These are phyloP conservation scores for Crematogaster levior DNA, from an alignment of 2,888 invertebrate species.

Conservation along the genomic window DNA sequence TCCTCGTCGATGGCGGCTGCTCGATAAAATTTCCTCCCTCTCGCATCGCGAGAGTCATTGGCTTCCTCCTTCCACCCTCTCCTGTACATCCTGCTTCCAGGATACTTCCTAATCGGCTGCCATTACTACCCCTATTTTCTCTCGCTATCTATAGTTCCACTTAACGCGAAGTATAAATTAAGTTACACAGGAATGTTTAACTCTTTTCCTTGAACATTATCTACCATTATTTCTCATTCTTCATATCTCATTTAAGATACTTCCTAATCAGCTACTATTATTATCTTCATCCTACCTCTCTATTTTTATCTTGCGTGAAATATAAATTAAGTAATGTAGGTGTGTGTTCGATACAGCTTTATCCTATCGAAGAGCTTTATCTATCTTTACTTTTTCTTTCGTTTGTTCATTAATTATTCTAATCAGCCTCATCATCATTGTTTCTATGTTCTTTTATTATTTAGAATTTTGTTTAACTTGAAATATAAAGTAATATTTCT, in stretches of 20 bases:
- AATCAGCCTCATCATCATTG: conserved; percentile 3
- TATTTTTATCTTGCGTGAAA: conserved; percentile 2
- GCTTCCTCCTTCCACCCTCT: conserved; percentile 43
- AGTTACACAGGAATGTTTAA: conserved; percentile 49
- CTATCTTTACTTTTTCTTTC: neutral
- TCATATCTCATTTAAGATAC: conserved; percentile 38
- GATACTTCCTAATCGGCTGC: conserved; percentile 53
- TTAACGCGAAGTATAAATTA: conserved; percentile 48
- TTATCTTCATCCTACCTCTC: conserved; percentile 42
- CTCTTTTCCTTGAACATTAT: conserved; percentile 43
- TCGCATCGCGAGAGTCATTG: conserved; percentile 49
- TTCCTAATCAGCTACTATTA: conserved; percentile 32
- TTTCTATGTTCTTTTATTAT: neutral
- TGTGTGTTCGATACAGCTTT: neutral
- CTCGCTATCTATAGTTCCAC: conserved; percentile 49
- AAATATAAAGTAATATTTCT: neutral
- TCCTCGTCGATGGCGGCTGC: conserved; percentile 62
- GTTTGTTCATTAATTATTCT: neutral
- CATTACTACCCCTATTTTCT: conserved; percentile 58
- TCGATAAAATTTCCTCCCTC: conserved; percentile 65
- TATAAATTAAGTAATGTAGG: neutral
- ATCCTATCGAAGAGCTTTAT: neutral
- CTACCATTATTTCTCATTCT: conserved; percentile 35
- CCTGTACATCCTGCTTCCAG: conserved; percentile 40
- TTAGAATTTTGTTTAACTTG: neutral